Base-by-base conservation (phyloP, 2,888 invertebrate genomes). In the Mesopsocus fuscifrons region DNA sequence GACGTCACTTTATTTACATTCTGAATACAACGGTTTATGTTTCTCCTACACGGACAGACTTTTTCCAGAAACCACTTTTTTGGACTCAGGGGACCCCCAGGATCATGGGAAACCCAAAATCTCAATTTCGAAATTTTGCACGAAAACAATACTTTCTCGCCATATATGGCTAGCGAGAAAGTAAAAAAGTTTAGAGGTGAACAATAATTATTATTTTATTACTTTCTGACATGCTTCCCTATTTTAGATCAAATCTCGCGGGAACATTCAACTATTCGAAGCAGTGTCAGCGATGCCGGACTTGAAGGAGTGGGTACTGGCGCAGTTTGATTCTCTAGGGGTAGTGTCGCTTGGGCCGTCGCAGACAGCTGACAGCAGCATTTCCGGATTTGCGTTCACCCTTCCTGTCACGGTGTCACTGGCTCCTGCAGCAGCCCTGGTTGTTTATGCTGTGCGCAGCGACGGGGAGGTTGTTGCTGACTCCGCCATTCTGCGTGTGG, bases 401-500 rank as follows among this genome's bases (percentile, higher is more conserved):
- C 57, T 68, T 23, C 63, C 60, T 44, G 57, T 68, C 16, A 60
- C 64, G 0, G 62, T 64, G 45, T 63, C 65, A 46, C 67, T 68
- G 67, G 67, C 68, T 41, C 68, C 69, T 0, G 62, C 64, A 13
- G 66, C 66, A 35, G 62, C 66, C 11, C 11, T 26, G 26, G 11
- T 26, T 9, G 11, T 72, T 1, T 74, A 69, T 49, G 71, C 71
- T 53, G 62, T 69, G 44, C 57, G 58, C 16, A 50, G 64, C 16
- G 65, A 68, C 32, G 66, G 67, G 1, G 70, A 74, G 50, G 57
- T 70, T 2, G 63, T 74, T 8, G 71, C 71, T 33, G 68, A 71
- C 3, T 65, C 62, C 49, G 64, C 67, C 46, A 61, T 63, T 51
- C 64, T 72, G 44, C 61, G 64, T 15, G 63, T 72, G 51, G 63